Conservation (phyloP, 2,113 vertebrate species). For the Polypterus senegalus region DNA sequence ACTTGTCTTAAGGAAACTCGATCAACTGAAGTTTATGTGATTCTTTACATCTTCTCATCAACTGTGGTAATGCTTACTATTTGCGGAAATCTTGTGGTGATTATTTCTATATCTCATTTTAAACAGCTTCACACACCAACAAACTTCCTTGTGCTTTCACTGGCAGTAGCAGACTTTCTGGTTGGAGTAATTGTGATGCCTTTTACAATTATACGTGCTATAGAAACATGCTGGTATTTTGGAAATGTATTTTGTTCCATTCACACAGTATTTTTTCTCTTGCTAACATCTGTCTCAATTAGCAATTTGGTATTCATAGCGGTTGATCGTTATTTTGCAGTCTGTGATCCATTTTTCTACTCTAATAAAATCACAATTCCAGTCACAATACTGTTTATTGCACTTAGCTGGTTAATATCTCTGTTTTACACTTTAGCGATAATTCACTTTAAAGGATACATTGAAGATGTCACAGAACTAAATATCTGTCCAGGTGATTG, state of each 20-base stretch:
- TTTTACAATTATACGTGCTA: neutral
- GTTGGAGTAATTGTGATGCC: neutral
- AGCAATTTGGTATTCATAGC: neutral
- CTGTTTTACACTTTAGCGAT: neutral
- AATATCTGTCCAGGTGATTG: neutral
- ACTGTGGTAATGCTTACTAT: constrained; percentile 3
- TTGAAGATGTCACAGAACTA: neutral
- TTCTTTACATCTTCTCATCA: constrained; percentile 2
- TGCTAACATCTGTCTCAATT: constrained; percentile 7
- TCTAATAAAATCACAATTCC: neutral
- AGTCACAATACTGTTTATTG: neutral
- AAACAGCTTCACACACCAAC: constrained; percentile 8
- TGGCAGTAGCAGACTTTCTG: constrained; percentile 2
- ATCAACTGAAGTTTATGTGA: too few relatives aligned
- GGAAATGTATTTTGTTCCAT: constrained; percentile 3
- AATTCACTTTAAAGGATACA: neutral
- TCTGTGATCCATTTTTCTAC: constrained; percentile 5
- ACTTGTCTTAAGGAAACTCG: too few relatives aligned
- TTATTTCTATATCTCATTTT: constrained; percentile 6
- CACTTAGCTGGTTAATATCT: constrained; percentile 1
- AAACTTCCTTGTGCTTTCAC: neutral
- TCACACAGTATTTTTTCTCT: neutral
- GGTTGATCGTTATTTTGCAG: neutral
- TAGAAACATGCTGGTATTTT: constrained; percentile 7
- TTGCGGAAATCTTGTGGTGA: neutral